Evolutionary conservation across 2,113 vertebrate species (phyloP), one percentile per base, ranked within the genome.

Genomic region (Oncorhynchus nerka): DNA sequence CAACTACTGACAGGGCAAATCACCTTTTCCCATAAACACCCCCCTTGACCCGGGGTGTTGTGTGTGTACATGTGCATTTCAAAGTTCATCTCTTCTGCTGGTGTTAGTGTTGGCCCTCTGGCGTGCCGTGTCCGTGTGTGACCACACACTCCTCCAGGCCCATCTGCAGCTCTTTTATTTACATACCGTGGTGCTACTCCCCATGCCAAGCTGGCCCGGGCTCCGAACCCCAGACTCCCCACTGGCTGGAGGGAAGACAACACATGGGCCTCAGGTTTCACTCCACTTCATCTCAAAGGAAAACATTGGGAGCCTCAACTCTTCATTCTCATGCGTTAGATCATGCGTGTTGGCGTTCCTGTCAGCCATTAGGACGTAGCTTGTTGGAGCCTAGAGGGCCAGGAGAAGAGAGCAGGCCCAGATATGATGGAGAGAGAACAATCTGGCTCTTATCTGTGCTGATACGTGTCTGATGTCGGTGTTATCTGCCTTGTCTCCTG

Each of bases 91-190:
- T 39, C 24, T 4, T 70, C 12, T 79, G 72, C 39, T 45, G 39
- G 39, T 45, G 39, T 79, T 75, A 76, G 16, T 65, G 61, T 77
- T 81, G 70, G 75, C 78, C 32, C 16, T 12, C 30, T 22, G 45
- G 71, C 19, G 49, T 57, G 24, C n/a, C 16, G 11, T 1, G 69
- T 30, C 8, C 16, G 20, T 32, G 55, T 57, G 57, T 68, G 75
- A 73, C 75, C 79, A 45, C 79, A 64, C 70, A 57, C 22, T 81
- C 28, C 69, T 74, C 69, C n/a, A 62, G 62, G 61, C 62, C 49
- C 67, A 76, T 81, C 76, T 81, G 67, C 67, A 73, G 39, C 19
- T 71, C 45, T 65, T 78, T 73, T 76, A 74, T 83, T 83, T 80
- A 78, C 78, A 76, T 49, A 48, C 75, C 68, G 48, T 57, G 59